Conservation (phyloP, 2,113 vertebrate genomes). For the Xiphophorus hellerii region DNA sequence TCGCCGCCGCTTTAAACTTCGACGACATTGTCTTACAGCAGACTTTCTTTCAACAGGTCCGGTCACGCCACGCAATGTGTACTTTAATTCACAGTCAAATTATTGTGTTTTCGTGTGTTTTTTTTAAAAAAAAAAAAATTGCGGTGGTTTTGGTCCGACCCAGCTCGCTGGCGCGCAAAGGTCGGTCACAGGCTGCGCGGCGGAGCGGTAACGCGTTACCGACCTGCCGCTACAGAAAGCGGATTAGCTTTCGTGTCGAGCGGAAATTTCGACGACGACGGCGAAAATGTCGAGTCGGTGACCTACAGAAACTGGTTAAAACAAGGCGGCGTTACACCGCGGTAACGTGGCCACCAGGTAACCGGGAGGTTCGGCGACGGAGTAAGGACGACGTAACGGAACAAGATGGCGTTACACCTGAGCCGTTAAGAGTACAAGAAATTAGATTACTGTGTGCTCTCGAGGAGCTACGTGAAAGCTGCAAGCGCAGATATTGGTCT, state of each 20-base stretch:
- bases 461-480: not conserved
- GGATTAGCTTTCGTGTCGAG: constrained; percentile 28
- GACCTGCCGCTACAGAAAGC: constrained; percentile 23
- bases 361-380: not conserved
- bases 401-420: constrained; percentile 34
- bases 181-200: constrained; percentile 26
- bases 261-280: not conserved
- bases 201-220: constrained; percentile 45
- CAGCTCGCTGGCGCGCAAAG: constrained; percentile 20
- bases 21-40: not conserved
- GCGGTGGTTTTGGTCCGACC: not conserved
- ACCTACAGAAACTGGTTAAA: not conserved
- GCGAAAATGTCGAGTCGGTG: not conserved
- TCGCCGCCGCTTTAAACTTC: constrained; percentile 38
- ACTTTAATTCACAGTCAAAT: not conserved
- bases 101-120: not conserved
- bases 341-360: constrained; percentile 10
- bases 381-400: constrained; percentile 1
- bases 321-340: not conserved
- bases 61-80: not conserved
- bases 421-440: constrained; percentile 1
- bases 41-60: not conserved
- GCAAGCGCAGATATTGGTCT: not conserved
- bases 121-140: not conserved
- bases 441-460: constrained; percentile 7